Evolutionary conservation across 2,113 vertebrate species (phyloP).

Genomic region (Benitochromis conjunctus): DNA sequence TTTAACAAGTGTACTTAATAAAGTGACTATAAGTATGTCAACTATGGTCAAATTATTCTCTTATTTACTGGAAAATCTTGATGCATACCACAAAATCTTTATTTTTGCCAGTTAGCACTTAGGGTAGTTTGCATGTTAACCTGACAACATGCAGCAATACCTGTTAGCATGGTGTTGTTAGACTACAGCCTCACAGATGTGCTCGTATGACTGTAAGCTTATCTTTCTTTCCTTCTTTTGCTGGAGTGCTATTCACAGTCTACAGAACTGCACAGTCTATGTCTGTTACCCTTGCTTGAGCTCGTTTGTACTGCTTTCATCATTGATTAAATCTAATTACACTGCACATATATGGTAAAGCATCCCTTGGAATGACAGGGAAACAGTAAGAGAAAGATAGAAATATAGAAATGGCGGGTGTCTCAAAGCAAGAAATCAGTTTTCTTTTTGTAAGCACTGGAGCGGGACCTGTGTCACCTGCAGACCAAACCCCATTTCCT

Average conservation of each 20-base stretch:
- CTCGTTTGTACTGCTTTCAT: background rate
- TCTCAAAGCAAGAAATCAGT: slow-evolving; percentile 78
- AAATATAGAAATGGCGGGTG: slow-evolving; percentile 31
- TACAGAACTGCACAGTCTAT: background rate
- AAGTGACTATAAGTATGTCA: background rate
- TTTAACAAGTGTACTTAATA: background rate
- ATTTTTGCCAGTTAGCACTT: background rate
- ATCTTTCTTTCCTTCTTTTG: background rate
- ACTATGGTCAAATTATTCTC: background rate
- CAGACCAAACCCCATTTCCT: slow-evolving; percentile 93
- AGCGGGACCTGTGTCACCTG: slow-evolving; percentile 85
- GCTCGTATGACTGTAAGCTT: background rate
- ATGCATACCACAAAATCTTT: background rate
- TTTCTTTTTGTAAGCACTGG: slow-evolving; percentile 83
- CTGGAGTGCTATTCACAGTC: background rate
- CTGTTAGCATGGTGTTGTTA: no score
- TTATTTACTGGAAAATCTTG: background rate
- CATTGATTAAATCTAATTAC: slow-evolving; percentile 53
- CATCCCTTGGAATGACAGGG: slow-evolving; percentile 32
- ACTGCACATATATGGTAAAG: slow-evolving; percentile 10
- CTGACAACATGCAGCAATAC: background rate
- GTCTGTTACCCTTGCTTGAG: background rate
- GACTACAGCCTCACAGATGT: background rate
- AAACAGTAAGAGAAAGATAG: background rate
- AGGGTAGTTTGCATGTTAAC: background rate